Base-by-base conservation (phyloP, 2,888 invertebrate species). In the Dione vanillae region DNA sequence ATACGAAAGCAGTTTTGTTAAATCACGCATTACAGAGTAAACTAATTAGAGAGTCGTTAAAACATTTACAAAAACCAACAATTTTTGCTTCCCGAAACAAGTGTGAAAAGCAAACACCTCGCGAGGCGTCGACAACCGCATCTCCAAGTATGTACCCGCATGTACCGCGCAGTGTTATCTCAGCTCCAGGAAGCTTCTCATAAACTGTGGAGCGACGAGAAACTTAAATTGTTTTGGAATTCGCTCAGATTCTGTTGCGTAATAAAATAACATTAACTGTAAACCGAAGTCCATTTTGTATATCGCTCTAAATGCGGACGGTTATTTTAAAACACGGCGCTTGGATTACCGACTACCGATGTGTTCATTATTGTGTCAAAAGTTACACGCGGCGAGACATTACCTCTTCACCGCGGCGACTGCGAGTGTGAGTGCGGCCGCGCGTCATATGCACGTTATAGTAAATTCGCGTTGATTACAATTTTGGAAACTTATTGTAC, bases 61-160 rank as follows among this genome's bases (percentile, higher is more conserved):
- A 67, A 43, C 70, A 72, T 78, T 76, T 72, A 75, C 72, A 71
- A 72, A 73, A 74, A 70, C 74, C 65, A 73, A 76, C 72, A 73
- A 72, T 75, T 75, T 77, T 71, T 70, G 73, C 74, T 78, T 73
- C 73, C 65, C 74, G 67, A 69, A 49, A 49, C 59, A 67, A 70
- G 72, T 73, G 74, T 74, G 72, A 74, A 72, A 41, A 16, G 43
- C 61, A 58, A 54, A 69, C 54, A 66, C 35, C 49, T 66, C 45
- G 8, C 2, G 2, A 20, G 62, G 47, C 37, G 37, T 49, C 49
- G 35, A 49, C 45, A 49, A 49, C n/a, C 19, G 6, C 8, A 43
- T 35, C 20, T 16, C 16, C 9, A 35, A 12, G 20, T 9, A 45
- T 49, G 41, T 47, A 67, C 27, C 5, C 27, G 27, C n/a, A n/a